Evolutionary conservation across 1,140 invertebrate species (phyloP).

Genomic region (Melitaea cinxia): DNA sequence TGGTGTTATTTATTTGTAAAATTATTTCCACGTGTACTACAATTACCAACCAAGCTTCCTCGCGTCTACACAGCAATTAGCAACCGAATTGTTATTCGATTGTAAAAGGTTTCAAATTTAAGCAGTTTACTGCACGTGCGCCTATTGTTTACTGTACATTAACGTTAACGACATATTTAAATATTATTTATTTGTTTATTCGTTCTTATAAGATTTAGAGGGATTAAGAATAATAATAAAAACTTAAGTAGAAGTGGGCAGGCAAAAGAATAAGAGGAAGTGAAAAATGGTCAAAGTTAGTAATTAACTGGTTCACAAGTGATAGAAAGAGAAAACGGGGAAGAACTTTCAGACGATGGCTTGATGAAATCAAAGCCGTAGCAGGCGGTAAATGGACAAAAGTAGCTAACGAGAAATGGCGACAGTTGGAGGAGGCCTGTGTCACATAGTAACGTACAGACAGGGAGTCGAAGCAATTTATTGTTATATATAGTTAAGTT

Average conservation of each 20-base stretch:
- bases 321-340: conserved; percentile 11
- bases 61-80: neutral
- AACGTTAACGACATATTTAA: too few species aligned
- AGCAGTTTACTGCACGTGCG: neutral
- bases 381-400: conserved; percentile 8
- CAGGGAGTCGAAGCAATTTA: too few species aligned
- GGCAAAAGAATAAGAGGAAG: neutral
- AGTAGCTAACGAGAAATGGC: conserved; percentile 3
- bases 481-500: too few species aligned
- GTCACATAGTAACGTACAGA: neutral
- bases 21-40: too few species aligned
- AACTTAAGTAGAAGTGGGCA: neutral
- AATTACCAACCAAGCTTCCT: too few species aligned
- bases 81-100: neutral
- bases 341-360: conserved; percentile 7
- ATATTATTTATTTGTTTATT: too few species aligned
- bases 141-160: too few species aligned
- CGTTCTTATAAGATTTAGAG: too few species aligned
- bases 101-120: neutral
- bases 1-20: too few species aligned
- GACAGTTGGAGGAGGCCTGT: conserved; percentile 15
- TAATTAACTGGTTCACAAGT: neutral
- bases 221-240: too few species aligned
- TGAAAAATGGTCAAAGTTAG: conserved; percentile 4
- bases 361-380: conserved; percentile 15